Base-by-base conservation (phyloP, 2,888 invertebrate species). In the Sminthurides aquaticus region DNA sequence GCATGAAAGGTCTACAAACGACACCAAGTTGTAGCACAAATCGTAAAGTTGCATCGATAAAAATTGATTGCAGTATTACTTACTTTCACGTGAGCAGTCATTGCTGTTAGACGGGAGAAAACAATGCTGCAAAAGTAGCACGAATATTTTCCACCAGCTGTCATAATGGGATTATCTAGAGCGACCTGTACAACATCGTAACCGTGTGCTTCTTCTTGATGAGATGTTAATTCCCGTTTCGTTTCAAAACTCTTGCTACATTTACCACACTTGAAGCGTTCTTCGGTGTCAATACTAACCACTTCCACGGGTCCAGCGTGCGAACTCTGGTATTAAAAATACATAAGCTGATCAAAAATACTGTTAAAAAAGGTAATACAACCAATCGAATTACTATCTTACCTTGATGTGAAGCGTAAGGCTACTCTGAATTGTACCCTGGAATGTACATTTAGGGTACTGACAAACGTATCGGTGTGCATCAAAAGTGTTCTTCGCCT, bases 71-170 rank as follows among this genome's bases (percentile, higher is more conserved):
- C n/a, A n/a, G n/a, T n/a, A n/a, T n/a, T n/a, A 18, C 49, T 3
- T 55, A 64, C 64, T 49, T 59, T 60, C 3, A 64, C 64, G 56
- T 64, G 64, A 27, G 59, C 60, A 20, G 58, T 58, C 59, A 64
- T 60, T 20, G 64, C 64, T 34, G 54, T 64, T 1, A 24, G 24
- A 18, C 64, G 24, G 15, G 64, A 34, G 34, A 64, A 64, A 1
- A 27, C 18, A 3, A 59, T 55, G 28, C 48, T 64, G 43, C 64
- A 64, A 56, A 64, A 64, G 26, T 60, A 55, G 28, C 64, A 64
- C 11, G n/a, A 28, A 48, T 60, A 64, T 48, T 64, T 64, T 26
- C 64, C 64, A 22, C 29, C 54, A 20, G 60, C 2, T 15, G 64
- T 64, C 22, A 60, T 20, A 18, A 28, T 48, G 8, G 64, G 59